A percentile compares a stretch with the other conserved stretches of the same genome.
Evolutionary conservation across 2,797 vertebrate species (phyloP).

Genomic region (Ctenochaetus hawaiiensis): DNA sequence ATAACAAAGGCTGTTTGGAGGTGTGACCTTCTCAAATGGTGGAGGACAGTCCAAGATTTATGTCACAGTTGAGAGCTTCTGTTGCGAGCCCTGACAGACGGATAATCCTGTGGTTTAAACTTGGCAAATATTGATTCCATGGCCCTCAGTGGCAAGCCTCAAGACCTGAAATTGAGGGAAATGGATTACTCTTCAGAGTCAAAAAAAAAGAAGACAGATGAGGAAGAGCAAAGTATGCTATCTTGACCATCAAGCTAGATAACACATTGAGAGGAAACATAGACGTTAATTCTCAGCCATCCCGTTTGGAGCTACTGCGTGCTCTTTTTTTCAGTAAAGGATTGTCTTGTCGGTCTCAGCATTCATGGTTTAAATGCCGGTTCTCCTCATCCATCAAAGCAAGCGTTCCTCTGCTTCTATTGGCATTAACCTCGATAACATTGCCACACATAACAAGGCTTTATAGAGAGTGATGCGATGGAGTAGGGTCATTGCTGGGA

Average conservation of each 20-base stretch:
- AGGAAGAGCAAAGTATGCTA: constrained; percentile 76
- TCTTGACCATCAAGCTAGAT: constrained; percentile 80
- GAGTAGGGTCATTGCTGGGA: constrained; percentile 27
- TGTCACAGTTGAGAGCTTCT: constrained; percentile 86
- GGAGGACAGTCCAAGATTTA: constrained; percentile 85
- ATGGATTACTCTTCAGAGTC: constrained; percentile 83
- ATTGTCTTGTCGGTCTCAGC: constrained; percentile 62
- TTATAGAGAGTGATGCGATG: constrained; percentile 51
- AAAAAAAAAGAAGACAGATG: constrained; percentile 73
- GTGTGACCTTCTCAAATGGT: constrained; percentile 83
- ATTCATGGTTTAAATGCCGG: constrained; percentile 60
- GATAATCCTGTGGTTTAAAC: constrained; percentile 90
- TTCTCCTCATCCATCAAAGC: constrained; percentile 62
- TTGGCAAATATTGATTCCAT: constrained; percentile 89
- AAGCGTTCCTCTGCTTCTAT: constrained; percentile 44
- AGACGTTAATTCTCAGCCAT: constrained; percentile 68
- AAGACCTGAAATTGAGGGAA: constrained; percentile 84
- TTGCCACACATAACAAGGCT: constrained; percentile 53
- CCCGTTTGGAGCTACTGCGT: constrained; percentile 45
- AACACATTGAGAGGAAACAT: constrained; percentile 70
- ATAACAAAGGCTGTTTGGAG: constrained; percentile 76
- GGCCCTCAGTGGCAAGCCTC: constrained; percentile 80
- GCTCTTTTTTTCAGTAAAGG: constrained; percentile 60
- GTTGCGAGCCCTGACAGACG: constrained; percentile 84
- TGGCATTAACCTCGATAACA: constrained; percentile 70